Evolutionary conservation across 2,113 vertebrate genomes (phyloP), one percentile per base, ranked within the genome.

Genomic region (Microcebus jonahi): DNA sequence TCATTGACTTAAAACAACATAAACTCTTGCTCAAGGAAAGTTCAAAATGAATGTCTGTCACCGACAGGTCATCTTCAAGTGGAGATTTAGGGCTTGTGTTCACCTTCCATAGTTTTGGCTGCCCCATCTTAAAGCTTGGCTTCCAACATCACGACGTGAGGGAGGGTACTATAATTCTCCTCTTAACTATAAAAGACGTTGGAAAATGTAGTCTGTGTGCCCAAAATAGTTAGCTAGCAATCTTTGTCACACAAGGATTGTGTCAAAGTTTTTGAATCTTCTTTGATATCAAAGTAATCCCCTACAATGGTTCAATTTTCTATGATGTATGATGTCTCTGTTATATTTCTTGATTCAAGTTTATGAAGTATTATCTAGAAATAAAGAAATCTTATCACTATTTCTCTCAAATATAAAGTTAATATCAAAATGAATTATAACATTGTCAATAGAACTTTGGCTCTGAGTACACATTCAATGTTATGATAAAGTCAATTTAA

Each of bases 401-500:
- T 93, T 91, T 91, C 50, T 85, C 82, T 76, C 17, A 80, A 29
- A 91, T 0, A n/a, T 21, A 95, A 48, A 48, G 42, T 34, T 80
- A 17, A 55, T 63, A 65, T 50, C 11, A 63, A 88, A 65, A 48
- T 73, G 31, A 88, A 83, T 81, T 59, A 48, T 27, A 83, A 45
- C 20, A 50, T 57, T 70, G 25, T 53, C 39, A 87, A 53, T 68
- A 36, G 36, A 80, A 73, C 53, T 42, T 95, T 86, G 50, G 87
- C 68, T 87, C 36, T 59, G 53, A 45, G 3, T 82, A 76, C 13
- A 59, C 14, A 95, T 8, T 65, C 25, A 8, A 14, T 34, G 15
- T 88, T 87, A 39, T 75, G 21, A 83, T 65, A 91, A 93, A 86
- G 21, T 93, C 57, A 77, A 20, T 90, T 73, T 93, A 68, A 63